These are phyloP conservation scores for Cryptomyrus ogoouensis DNA, from an alignment of 2,113 vertebrate genomes.

Conservation along the genomic window DNA sequence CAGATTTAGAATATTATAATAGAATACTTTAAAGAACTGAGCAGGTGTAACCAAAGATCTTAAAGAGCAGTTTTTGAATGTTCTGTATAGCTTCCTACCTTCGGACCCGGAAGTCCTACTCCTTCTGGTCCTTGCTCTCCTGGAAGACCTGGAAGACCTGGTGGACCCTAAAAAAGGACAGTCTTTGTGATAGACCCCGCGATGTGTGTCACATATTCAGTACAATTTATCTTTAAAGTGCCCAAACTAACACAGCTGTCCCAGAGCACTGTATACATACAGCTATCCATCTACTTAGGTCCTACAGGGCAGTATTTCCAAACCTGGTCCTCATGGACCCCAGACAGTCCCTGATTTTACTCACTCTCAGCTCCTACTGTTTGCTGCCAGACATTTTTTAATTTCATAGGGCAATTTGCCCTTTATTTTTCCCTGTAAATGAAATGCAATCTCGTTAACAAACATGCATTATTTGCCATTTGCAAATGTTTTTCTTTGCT, in stretches of 20 bases:
- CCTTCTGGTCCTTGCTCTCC: conserved; percentile 76
- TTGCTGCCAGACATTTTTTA: neutral
- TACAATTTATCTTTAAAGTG: neutral
- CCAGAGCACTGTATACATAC: neutral
- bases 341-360: neutral
- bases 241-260: neutral
- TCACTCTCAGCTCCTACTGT: neutral
- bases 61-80: neutral
- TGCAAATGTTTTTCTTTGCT: too few species aligned
- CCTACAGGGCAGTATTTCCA: neutral
- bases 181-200: neutral
- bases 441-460: neutral
- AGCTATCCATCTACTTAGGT: neutral
- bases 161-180: conserved; percentile 60
- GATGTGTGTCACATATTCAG: neutral
- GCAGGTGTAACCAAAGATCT: neutral
- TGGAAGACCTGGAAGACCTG: conserved; percentile 67
- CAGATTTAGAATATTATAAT: neutral
- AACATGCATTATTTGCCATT: too few species aligned
- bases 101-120: conserved; percentile 75
- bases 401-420: neutral
- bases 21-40: neutral
- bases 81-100: conserved; percentile 54
- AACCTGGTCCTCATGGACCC: neutral
- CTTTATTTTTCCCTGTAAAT: neutral